Base-by-base conservation (phyloP, 2,797 vertebrate species). In the Pitangus sulphuratus region DNA sequence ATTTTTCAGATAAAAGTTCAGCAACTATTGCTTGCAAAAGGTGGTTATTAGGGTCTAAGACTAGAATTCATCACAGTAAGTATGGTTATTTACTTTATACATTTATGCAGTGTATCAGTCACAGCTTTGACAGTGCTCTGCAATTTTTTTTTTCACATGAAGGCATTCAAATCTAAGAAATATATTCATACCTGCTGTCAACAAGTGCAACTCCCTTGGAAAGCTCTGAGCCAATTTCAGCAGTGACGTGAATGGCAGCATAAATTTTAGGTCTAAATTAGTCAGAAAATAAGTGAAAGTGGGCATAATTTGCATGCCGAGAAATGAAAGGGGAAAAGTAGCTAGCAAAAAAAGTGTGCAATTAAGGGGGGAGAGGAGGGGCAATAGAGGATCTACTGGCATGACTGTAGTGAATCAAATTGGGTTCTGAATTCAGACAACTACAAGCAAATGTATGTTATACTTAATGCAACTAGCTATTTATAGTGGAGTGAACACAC, bases 111-210 rank as follows among this genome's bases (percentile, higher is more conserved):
- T 95, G 78, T 97, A 96, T 97, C 96, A 97, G 96, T 94, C 87
- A 93, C 96, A 97, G 95, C 93, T 95, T 94, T 97, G 97, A 95
- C 95, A 97, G 95, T 95, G 81, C 95, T 95, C 78, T 97, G 94
- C 95, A 92, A 92, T 97, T 97, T 91, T 92, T 92, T 92, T 92
- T 96, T 97, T 97, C 82, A 90, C 31, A 15, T 19, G 2, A 96
- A 97, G 68, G 93, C 95, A 97, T 96, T 97, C 91, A 97, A 94
- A 96, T 93, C 89, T 96, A 91, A 90, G 92, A 97, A 97, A 94
- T 96, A 90, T 96, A 96, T 97, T 97, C 97, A 97, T 96, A 94
- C 93, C 93, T 95, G 92, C 96, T 96, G 94, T 97, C 93, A 97
- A 97, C 95, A 96, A 96, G 89, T 96, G 97, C 92, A 95, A 95